Conservation (phyloP, 2,888 invertebrate species). For the Orthonevra nobilis region DNA sequence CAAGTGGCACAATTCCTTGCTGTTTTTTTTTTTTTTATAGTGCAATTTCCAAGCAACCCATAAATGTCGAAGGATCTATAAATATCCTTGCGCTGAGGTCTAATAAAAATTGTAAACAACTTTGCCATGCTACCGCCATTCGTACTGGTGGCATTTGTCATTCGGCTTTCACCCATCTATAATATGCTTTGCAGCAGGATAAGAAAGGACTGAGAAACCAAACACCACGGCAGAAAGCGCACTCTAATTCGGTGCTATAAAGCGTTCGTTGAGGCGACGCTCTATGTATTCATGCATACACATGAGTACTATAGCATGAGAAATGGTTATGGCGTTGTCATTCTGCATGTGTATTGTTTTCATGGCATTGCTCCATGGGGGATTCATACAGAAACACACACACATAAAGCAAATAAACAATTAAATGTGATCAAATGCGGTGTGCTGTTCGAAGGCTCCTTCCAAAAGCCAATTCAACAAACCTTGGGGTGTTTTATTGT, state of each 20-base stretch:
- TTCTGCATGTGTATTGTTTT: slow-evolving; percentile 12
- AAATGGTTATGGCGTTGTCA: slow-evolving; percentile 38
- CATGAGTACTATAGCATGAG: slow-evolving; percentile 14
- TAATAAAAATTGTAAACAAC: slow-evolving; percentile 62
- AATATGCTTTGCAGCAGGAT: slow-evolving; percentile 16
- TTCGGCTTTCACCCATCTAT: too few relatives aligned
- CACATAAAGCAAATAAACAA: slow-evolving; percentile 39
- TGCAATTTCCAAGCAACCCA: slow-evolving; percentile 42
- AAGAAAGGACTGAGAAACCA: background rate
- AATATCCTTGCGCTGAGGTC: slow-evolving; percentile 58
- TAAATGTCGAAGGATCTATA: slow-evolving; percentile 48
- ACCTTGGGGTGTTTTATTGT: slow-evolving; percentile 1
- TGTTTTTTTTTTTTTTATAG: slow-evolving; percentile 30
- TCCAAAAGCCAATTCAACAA: slow-evolving; percentile 3
- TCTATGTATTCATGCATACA: too few relatives aligned
- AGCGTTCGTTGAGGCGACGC: background rate
- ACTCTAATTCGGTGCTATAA: background rate
- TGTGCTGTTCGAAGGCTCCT: background rate
- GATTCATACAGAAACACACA: too few relatives aligned
- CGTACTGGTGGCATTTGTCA: slow-evolving; percentile 24
- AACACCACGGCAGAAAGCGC: background rate
- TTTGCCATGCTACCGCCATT: slow-evolving; percentile 6
- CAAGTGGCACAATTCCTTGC: slow-evolving; percentile 28
- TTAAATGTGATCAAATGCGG: slow-evolving; percentile 34
- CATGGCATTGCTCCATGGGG: background rate